Percentiles rank a stretch among this genome's conserved stretches.
Conservation (phyloP, 1,140 invertebrate species). For the Bombus pascuorum region DNA sequence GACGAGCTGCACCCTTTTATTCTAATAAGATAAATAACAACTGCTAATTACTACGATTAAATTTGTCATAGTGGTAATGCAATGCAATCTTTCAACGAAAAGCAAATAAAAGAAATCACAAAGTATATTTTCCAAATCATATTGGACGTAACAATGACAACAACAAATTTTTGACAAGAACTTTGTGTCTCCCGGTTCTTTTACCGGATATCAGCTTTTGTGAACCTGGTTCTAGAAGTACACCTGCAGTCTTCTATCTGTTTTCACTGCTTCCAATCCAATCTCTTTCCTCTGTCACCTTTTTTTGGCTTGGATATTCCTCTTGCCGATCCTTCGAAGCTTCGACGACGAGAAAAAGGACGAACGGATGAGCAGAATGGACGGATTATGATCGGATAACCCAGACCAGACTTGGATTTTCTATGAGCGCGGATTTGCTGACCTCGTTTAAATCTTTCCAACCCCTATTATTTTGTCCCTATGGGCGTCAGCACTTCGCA, state of each 20-base stretch:
- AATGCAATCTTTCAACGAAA: too few species aligned
- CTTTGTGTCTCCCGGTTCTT: not conserved
- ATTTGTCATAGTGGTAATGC: too few species aligned
- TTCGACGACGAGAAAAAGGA: constrained; percentile 36
- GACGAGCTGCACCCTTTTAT: too few species aligned
- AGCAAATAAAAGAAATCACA: not conserved
- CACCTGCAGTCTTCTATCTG: not conserved
- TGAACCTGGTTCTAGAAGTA: not conserved
- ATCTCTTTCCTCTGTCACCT: constrained; percentile 21
- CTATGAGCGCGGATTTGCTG: constrained; percentile 38
- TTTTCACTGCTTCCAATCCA: constrained; percentile 18
- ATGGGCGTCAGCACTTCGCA: constrained; percentile 32
- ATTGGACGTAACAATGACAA: not conserved
- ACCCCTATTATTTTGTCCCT: constrained; percentile 26
- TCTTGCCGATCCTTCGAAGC: constrained; percentile 11
- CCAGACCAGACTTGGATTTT: constrained; percentile 33
- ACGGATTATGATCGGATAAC: constrained; percentile 58
- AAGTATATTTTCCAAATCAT: not conserved
- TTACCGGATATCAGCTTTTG: not conserved
- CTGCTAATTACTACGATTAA: too few species aligned
- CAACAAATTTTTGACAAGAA: not conserved
- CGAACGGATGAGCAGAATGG: constrained; percentile 17
- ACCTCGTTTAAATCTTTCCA: constrained; percentile 48
- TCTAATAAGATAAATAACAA: too few species aligned
- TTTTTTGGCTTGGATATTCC: constrained; percentile 16